Evolutionary conservation across 2,113 vertebrate species (phyloP).

Genomic region (Terrapene triunguis): DNA sequence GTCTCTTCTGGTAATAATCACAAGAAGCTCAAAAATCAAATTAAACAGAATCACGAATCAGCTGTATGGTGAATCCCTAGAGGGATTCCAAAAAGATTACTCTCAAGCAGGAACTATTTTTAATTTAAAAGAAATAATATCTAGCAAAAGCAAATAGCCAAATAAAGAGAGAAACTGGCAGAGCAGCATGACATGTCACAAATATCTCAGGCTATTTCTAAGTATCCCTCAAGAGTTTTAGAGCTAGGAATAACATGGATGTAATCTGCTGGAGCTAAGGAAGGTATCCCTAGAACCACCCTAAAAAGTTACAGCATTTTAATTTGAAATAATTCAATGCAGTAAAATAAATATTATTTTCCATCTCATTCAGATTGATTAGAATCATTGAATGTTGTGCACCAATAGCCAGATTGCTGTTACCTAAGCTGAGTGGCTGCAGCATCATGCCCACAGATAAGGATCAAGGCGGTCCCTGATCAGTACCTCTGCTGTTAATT

Average conservation of each 20-base stretch:
- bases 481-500: background rate
- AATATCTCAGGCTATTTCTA: background rate
- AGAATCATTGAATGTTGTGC: background rate
- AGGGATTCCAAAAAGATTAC: background rate
- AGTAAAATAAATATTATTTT: background rate
- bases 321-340: background rate
- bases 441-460: background rate
- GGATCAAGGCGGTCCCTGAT: background rate
- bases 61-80: background rate
- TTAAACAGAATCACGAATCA: background rate
- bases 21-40: background rate
- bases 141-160: background rate
- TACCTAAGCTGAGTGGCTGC: background rate
- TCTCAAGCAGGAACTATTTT: background rate
- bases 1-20: background rate
- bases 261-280: background rate
- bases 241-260: background rate
- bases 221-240: background rate
- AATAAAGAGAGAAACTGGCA: background rate
- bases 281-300: background rate
- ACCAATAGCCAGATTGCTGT: background rate
- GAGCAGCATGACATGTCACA: background rate
- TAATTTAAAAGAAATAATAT: background rate
- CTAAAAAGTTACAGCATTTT: background rate
- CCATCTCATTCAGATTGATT: background rate